phyloP scores from a whole-genome alignment of 2,888 invertebrate species.

The Tinea semifulvella region DNA sequence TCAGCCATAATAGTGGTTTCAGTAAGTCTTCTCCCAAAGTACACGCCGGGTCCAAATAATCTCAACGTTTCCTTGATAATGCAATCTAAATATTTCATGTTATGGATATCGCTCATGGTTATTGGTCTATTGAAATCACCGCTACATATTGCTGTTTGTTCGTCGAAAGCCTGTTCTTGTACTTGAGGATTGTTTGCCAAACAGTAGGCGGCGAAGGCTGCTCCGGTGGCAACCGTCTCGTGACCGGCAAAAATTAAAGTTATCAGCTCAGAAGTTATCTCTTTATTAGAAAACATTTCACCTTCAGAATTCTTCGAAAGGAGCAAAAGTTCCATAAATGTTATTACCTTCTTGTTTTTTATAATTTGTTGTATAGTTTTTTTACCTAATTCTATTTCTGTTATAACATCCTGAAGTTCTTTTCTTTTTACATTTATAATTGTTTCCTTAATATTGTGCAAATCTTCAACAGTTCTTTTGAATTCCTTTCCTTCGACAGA shows the following conservation, averaged over 20 bases:
- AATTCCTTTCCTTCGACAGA: neutral
- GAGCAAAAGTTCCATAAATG: conserved; percentile 3
- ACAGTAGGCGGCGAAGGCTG: conserved; percentile 23
- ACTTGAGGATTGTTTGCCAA: conserved; percentile 27
- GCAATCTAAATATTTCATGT: conserved; percentile 33
- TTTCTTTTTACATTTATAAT: conserved; percentile 3
- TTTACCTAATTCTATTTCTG: neutral
- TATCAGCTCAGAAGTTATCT: conserved; percentile 1
- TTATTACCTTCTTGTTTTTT: neutral
- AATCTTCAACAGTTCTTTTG: neutral
- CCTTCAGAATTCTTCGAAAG: neutral
- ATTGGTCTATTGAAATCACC: conserved; percentile 23
- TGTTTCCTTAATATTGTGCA: neutral
- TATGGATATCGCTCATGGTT: conserved; percentile 25
- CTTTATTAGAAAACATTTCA: neutral
- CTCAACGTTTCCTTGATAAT: conserved; percentile 30
- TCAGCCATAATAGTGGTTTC: neutral
- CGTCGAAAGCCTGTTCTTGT: conserved; percentile 26
- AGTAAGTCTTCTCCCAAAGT: neutral
- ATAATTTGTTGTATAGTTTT: neutral
- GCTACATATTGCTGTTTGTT: conserved; percentile 26
- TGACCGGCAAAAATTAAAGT: conserved; percentile 1
- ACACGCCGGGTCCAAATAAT: conserved; percentile 24
- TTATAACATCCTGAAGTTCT: neutral
- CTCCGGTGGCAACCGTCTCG: neutral